phyloP scores from a whole-genome alignment of 2,888 invertebrate genomes.

The Drosophila ustulata region DNA sequence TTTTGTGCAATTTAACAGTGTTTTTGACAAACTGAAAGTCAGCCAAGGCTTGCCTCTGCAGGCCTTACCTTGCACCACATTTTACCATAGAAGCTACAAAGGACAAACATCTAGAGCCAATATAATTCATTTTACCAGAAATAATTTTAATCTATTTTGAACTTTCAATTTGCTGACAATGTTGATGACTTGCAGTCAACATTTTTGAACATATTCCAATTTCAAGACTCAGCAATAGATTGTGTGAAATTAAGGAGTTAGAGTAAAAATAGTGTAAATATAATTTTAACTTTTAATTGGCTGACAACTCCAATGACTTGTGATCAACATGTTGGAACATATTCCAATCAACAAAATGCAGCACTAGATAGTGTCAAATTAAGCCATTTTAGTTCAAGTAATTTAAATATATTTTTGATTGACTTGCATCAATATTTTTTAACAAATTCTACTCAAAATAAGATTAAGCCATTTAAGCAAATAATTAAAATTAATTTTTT shows the following conservation, averaged over 20 bases:
- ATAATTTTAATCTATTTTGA: neutral
- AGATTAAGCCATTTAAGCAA: too few species aligned
- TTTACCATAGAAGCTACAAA: neutral
- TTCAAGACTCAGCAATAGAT: neutral
- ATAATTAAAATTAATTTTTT: too few species aligned
- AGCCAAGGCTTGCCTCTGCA: conserved; percentile 3
- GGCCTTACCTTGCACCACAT: conserved; percentile 10
- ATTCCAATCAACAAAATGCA: neutral
- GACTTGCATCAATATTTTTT: neutral
- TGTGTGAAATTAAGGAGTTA: too few species aligned
- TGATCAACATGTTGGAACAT: neutral
- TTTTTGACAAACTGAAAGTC: conserved; percentile 54
- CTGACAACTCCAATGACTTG: neutral
- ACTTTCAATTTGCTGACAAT: neutral
- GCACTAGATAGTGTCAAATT: neutral
- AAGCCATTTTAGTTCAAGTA: neutral
- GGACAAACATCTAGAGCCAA: neutral
- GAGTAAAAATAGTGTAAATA: too few species aligned
- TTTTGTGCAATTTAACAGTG: conserved; percentile 53
- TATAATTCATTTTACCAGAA: neutral
- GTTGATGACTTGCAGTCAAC: neutral
- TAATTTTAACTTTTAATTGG: too few species aligned
- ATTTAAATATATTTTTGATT: too few species aligned
- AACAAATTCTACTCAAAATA: neutral
- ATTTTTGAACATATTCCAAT: neutral